Evolutionary conservation across 2,888 invertebrate species (phyloP), one percentile per base, ranked within the genome.

Genomic region (Strigamia maritima): DNA sequence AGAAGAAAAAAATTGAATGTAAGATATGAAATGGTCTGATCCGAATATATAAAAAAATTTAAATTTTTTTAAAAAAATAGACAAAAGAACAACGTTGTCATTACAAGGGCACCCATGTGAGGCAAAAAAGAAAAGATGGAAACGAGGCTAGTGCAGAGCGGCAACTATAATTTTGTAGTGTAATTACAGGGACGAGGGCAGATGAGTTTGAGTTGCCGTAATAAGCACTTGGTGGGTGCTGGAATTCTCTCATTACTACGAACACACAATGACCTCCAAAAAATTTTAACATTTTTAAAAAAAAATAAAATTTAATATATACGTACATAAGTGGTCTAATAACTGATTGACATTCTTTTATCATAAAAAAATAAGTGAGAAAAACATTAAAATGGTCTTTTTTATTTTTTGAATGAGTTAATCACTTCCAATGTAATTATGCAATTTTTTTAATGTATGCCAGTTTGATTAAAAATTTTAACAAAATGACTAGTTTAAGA

Each of bases 91-190:
- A 4, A 54, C 19, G 54, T 54, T 54, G 54, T 54, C 54, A 22
- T 54, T 54, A 54, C 54, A 54, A 54, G 54, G 54, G 54, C 54
- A 19, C 16, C 44, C n/a, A 44, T 44, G 19, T 54, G 54, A 19
- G 22, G 54, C 19, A 54, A 54, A 54, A 54, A 54, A 54, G 54
- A 54, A 54, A 54, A 54, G 54, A 54, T 54, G 54, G 54, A 54
- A 54, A 54, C 54, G 54, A 54, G 54, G 54, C n/a, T 54, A 54
- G n/a, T 54, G 54, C 54, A 54, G 54, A n/a, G 54, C 54, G 54
- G 54, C 54, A 54, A 54, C 54, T 54, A 54, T 54, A 54, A 54
- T 54, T 54, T 54, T 54, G 44, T 19, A 19, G 19, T 54, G 19
- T 54, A 54, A 54, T 54, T 54, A 54, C 54, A 54, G 54, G 54